Conservation (phyloP, 2,113 vertebrate species). For the Melanerpes aurifrons region DNA sequence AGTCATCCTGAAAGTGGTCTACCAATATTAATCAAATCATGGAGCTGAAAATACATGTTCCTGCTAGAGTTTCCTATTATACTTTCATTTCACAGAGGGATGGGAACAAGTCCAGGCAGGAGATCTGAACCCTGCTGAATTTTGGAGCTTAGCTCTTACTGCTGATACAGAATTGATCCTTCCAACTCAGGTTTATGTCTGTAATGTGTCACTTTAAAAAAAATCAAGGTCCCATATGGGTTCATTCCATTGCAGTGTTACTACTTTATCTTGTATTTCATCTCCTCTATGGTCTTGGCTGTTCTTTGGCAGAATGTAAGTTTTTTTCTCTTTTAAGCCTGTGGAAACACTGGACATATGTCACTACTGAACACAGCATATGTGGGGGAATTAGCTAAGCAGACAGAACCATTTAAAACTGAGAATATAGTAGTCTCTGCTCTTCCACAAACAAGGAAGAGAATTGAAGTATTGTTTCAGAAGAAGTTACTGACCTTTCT, state of each 20-base stretch:
- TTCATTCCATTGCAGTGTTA: not conserved
- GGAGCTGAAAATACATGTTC: slow-evolving; percentile 12
- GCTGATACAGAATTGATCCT: not conserved
- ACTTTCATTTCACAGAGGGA: not conserved
- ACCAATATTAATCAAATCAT: slow-evolving; percentile 7
- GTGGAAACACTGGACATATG: not conserved
- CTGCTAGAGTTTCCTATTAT: not conserved
- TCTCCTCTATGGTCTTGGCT: not conserved
- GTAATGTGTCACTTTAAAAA: not conserved
- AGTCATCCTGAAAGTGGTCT: slow-evolving; percentile 2
- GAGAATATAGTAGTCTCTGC: not conserved
- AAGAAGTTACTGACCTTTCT: not conserved
- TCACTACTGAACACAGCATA: not conserved
- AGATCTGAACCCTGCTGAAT: not conserved
- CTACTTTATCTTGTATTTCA: not conserved
- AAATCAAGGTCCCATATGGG: not conserved
- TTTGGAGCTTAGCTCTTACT: not conserved
- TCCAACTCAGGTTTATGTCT: slow-evolving; percentile 5
- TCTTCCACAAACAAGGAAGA: not conserved
- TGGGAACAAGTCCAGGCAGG: not conserved
- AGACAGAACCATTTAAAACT: not conserved
- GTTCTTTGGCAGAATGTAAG: not conserved
- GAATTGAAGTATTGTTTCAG: not conserved
- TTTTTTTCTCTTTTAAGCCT: slow-evolving; percentile 9
- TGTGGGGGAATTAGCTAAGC: not conserved